Base-by-base conservation (phyloP, 1,140 invertebrate genomes). In the Aphelenchoides avenae region DNA sequence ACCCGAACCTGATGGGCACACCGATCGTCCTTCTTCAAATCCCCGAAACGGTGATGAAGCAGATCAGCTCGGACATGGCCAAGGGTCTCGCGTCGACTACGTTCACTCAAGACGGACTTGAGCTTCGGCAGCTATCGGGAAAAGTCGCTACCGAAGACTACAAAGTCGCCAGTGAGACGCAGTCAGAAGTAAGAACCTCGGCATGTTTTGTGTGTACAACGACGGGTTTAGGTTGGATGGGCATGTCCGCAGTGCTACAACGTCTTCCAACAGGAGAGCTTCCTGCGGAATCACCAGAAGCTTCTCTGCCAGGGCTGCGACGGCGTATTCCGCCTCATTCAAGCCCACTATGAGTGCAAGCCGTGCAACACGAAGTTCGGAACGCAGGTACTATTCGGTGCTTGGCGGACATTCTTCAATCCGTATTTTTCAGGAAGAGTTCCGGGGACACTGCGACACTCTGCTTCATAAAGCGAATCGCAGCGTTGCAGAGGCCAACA, bases 281-380 rank as follows among this genome's bases (percentile, higher is more conserved):
- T 63, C 33, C 60, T 77, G 22, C 59, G 64, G 40, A 65, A 66
- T 40, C 73, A 75, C 61, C 75, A 77, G 63, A 64, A 70, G 52
- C 33, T 65, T 27, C 55, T 77, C 22, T 77, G 75, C 26, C 61
- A 39, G 11, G 51, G 52, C 6, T 50, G 43, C 37, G 66, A 72
- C 22, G 66, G 67, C 11, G 24, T 52, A 15, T 75, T 75, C 39
- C 57, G 53, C 30, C 53, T 75, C 30, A 52, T 77, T 15, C 73
- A 75, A 52, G 67, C 43, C 4, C 73, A 75, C 40, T 77, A 77
- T 51, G 64, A 71, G 26, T 75, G 73, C 53, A 36, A 24, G 15
- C 15, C 56, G 2, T 75, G 73, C 34, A n/a, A 48, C 5, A 34
- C 31, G 13, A 57, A 61, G 34, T 67, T 70, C 39, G 75, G 73